Evolutionary conservation across 2,888 invertebrate genomes (phyloP).

Genomic region (Caenorhabditis afra): DNA sequence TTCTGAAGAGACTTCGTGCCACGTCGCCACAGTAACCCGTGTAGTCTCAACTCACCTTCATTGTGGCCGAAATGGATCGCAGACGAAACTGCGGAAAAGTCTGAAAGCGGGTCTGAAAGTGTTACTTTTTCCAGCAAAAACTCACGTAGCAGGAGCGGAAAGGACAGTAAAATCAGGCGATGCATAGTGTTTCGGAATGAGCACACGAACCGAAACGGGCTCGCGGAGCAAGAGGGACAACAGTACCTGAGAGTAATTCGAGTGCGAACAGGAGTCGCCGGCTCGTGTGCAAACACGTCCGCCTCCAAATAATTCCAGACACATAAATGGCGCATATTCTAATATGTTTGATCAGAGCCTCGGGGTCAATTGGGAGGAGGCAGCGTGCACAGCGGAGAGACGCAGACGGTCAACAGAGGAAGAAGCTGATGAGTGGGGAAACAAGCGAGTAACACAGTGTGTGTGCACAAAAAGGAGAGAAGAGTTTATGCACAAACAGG

Average conservation of each 20-base stretch:
- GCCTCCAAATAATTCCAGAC: conserved; percentile 24
- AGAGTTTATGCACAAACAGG: not conserved
- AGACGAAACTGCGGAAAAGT: not conserved
- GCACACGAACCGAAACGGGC: not conserved
- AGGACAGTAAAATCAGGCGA: not conserved
- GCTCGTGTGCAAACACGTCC: conserved; percentile 43
- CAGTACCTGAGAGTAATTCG: conserved; percentile 6
- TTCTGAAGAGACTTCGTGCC: not conserved
- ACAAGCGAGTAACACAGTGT: conserved; percentile 15
- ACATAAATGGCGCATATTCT: conserved; percentile 42
- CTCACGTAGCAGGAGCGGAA: not conserved
- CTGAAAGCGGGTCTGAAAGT: not conserved
- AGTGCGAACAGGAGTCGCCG: conserved; percentile 21
- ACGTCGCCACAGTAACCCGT: no score
- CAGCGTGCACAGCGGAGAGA: not conserved
- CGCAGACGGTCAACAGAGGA: conserved; percentile 29
- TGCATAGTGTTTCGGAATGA: not conserved
- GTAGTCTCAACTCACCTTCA: conserved; percentile 17
- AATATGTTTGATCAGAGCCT: conserved; percentile 45
- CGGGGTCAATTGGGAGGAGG: conserved; percentile 44
- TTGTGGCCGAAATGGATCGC: conserved; percentile 18
- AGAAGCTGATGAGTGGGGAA: conserved; percentile 23
- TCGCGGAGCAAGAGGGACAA: not conserved
- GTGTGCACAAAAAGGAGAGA: not conserved
- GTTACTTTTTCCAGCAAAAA: not conserved